Evolutionary conservation across 2,797 vertebrate genomes (phyloP).

Genomic region (Darevskia nairensis): DNA sequence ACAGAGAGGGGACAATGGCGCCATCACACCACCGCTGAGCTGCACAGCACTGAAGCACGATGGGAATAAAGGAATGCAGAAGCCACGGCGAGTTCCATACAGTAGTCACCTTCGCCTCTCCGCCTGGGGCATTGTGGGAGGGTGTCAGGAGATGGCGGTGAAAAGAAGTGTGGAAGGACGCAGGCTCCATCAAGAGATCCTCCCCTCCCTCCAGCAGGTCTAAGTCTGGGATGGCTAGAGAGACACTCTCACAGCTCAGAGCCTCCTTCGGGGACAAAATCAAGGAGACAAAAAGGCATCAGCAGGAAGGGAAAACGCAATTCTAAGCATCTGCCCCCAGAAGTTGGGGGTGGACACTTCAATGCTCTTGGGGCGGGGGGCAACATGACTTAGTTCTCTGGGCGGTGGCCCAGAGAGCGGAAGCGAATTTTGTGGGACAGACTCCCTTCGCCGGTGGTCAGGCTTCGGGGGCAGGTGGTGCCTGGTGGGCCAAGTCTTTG

Average conservation of each 20-base stretch:
- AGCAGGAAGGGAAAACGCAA: conserved; percentile 22
- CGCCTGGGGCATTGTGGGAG: conserved; percentile 50
- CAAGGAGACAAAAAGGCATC: conserved; percentile 55
- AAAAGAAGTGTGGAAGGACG: conserved; percentile 54
- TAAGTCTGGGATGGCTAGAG: conserved; percentile 68
- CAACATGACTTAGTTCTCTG: neutral
- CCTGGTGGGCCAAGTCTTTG: no score
- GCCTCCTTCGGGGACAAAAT: conserved; percentile 55
- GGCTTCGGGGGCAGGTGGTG: neutral
- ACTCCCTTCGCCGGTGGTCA: no score
- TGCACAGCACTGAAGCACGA: conserved; percentile 53
- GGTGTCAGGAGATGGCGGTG: conserved; percentile 48
- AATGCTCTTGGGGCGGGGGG: no score
- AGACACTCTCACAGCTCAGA: conserved; percentile 69
- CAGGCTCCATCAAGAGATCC: conserved; percentile 47
- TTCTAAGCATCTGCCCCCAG: neutral
- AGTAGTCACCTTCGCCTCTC: conserved; percentile 66
- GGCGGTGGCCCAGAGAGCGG: no score
- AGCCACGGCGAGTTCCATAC: conserved; percentile 12
- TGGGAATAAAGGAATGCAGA: neutral
- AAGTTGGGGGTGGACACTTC: neutral
- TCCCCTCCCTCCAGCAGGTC: conserved; percentile 60
- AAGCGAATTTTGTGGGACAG: neutral
- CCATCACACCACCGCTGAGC: neutral
- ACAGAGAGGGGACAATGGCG: conserved; percentile 22